These are phyloP conservation scores for Sebastes hubbsi DNA, from an alignment of 2,797 vertebrate genomes.

Conservation along the genomic window DNA sequence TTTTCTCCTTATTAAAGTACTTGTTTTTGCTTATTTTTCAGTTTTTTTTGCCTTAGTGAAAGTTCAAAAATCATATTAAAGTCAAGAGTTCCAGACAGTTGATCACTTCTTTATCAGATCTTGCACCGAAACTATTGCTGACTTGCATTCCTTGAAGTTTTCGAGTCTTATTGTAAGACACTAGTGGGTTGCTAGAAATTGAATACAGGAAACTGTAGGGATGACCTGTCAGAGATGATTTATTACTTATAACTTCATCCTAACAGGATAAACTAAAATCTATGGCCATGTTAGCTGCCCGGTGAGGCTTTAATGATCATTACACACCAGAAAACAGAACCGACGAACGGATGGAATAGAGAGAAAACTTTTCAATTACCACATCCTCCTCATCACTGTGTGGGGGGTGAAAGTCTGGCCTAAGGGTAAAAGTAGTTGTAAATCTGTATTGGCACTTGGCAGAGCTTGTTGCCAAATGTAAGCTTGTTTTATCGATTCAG, in stretches of 20 bases:
- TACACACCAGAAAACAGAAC: background rate
- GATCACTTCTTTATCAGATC: background rate
- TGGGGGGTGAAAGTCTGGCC: background rate
- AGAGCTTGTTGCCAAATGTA: background rate
- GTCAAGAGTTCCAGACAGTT: background rate
- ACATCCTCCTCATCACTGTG: background rate
- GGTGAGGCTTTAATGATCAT: background rate
- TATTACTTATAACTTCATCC: background rate
- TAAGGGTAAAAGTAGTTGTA: background rate
- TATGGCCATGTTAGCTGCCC: background rate
- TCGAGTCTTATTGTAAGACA: background rate
- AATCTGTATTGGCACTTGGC: background rate
- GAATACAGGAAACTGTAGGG: background rate
- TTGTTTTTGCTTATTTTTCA: background rate
- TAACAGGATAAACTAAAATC: background rate
- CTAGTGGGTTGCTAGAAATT: background rate
- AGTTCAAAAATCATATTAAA: background rate
- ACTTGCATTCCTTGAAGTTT: background rate
- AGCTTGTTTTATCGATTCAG: background rate
- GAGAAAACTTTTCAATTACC: background rate
- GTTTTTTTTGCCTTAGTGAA: background rate
- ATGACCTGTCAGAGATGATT: background rate
- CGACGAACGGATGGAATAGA: background rate
- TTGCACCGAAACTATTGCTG: background rate
- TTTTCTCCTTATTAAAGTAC: background rate